Percentiles rank a stretch among this genome's conserved stretches.
Evolutionary conservation across 2,888 invertebrate genomes (phyloP).

Genomic region (Hypselothyrea guttata): DNA sequence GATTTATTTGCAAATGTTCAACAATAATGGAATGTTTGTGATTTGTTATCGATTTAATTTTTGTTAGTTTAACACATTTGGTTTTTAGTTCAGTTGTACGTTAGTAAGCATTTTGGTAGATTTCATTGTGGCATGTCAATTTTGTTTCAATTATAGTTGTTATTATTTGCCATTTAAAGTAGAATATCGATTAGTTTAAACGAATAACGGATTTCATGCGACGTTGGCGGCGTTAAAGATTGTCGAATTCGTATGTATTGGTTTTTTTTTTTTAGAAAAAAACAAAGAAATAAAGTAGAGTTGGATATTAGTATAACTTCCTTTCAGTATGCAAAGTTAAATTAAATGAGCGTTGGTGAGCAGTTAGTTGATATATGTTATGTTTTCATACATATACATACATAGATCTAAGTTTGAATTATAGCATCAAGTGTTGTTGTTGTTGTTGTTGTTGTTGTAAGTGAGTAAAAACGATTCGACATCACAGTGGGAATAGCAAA

Average conservation of each 20-base stretch:
- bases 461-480: constrained; percentile 2
- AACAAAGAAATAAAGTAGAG: constrained; percentile 68
- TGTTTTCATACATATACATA: constrained; percentile 8
- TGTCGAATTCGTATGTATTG: constrained; percentile 46
- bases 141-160: constrained; percentile 15
- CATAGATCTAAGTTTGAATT: constrained; percentile 4
- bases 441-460: constrained; percentile 22
- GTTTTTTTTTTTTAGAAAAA: constrained; percentile 39
- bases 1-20: constrained; percentile 26
- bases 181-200: constrained; percentile 36
- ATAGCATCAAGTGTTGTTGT: constrained; percentile 23
- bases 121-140: constrained; percentile 17
- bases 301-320: constrained; percentile 54
- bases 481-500: constrained; percentile 3
- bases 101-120: constrained; percentile 19
- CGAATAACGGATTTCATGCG: constrained; percentile 37
- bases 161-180: constrained; percentile 26
- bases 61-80: not conserved
- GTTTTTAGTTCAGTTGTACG: constrained; percentile 36
- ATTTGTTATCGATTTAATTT: constrained; percentile 22
- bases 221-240: constrained; percentile 50
- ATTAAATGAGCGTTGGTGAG: constrained; percentile 38
- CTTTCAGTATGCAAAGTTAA: constrained; percentile 37
- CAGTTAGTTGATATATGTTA: constrained; percentile 27
- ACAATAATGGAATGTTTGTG: constrained; percentile 41